Evolutionary conservation across 2,113 vertebrate genomes (phyloP).

Genomic region (Oryzias woworae): DNA sequence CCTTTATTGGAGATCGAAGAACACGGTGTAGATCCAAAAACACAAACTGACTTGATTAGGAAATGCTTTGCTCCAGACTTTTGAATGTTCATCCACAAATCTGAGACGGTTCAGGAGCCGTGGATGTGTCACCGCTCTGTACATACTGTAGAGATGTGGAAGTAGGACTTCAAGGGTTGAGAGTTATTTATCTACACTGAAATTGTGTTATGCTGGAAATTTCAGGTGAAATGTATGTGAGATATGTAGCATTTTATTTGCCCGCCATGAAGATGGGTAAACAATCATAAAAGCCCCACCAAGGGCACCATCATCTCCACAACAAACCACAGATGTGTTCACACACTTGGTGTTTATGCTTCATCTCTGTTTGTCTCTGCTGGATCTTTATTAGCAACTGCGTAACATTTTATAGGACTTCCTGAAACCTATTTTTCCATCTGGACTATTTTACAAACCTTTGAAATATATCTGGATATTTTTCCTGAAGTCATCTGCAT

Average conservation of each 20-base stretch:
- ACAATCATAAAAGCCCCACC: slow-evolving; percentile 79
- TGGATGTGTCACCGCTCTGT: slow-evolving; percentile 75
- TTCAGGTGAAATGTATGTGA: slow-evolving; percentile 86
- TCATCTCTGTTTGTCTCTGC: slow-evolving; percentile 32
- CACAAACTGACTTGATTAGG: not conserved
- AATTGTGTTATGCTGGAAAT: slow-evolving; percentile 76
- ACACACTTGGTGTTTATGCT: slow-evolving; percentile 49
- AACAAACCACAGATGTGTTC: slow-evolving; percentile 37
- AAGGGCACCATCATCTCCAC: slow-evolving; percentile 77
- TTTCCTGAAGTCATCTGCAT: slow-evolving; percentile 45
- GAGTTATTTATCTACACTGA: slow-evolving; percentile 92
- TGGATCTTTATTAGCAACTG: slow-evolving; percentile 46
- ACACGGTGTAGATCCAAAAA: not conserved
- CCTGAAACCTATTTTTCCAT: slow-evolving; percentile 55
- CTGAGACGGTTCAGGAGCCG: slow-evolving; percentile 19
- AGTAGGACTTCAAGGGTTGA: slow-evolving; percentile 79
- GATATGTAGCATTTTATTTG: slow-evolving; percentile 83
- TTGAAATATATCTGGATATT: slow-evolving; percentile 40
- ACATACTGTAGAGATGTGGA: slow-evolving; percentile 90
- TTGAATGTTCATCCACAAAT: slow-evolving; percentile 50
- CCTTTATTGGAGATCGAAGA: slow-evolving; percentile 23
- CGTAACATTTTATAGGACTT: slow-evolving; percentile 55
- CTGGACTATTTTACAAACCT: slow-evolving; percentile 63
- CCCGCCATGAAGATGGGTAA: slow-evolving; percentile 80
- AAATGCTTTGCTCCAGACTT: slow-evolving; percentile 7